These are phyloP conservation scores for Daktulosphaira vitifoliae DNA, from an alignment of 1,140 invertebrate genomes.

Conservation along the genomic window DNA sequence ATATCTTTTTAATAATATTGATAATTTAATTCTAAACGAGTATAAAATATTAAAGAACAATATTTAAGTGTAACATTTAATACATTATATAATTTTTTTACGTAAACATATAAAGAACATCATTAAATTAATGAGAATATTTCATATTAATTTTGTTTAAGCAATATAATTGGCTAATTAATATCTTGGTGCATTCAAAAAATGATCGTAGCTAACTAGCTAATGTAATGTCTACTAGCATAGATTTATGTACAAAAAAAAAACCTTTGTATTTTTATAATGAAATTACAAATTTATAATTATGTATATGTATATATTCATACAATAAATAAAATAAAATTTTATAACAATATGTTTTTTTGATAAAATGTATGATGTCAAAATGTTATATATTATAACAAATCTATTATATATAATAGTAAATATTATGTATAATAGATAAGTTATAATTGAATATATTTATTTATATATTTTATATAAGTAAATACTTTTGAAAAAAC, in stretches of 20 bases:
- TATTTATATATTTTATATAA: not conserved
- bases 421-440: not conserved
- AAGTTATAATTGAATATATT: not conserved
- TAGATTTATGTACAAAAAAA: too few relatives aligned
- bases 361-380: too few relatives aligned
- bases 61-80: conserved; percentile 28
- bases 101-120: conserved; percentile 9
- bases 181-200: conserved; percentile 27
- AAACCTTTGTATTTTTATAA: too few relatives aligned
- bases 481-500: too few relatives aligned
- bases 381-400: too few relatives aligned
- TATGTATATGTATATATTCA: too few relatives aligned
- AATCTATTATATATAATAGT: too few relatives aligned
- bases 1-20: conserved; percentile 10
- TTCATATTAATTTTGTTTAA: conserved; percentile 10
- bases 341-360: too few relatives aligned
- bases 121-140: conserved; percentile 24
- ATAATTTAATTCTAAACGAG: conserved; percentile 29
- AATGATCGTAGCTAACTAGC: conserved; percentile 8
- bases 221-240: conserved; percentile 3
- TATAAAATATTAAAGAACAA: conserved; percentile 29
- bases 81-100: conserved; percentile 10
- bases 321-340: too few relatives aligned
- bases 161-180: conserved; percentile 10
- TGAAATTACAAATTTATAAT: too few relatives aligned